Evolutionary conservation across 1,140 invertebrate genomes (phyloP).

Genomic region (Anoplophora glabripennis): DNA sequence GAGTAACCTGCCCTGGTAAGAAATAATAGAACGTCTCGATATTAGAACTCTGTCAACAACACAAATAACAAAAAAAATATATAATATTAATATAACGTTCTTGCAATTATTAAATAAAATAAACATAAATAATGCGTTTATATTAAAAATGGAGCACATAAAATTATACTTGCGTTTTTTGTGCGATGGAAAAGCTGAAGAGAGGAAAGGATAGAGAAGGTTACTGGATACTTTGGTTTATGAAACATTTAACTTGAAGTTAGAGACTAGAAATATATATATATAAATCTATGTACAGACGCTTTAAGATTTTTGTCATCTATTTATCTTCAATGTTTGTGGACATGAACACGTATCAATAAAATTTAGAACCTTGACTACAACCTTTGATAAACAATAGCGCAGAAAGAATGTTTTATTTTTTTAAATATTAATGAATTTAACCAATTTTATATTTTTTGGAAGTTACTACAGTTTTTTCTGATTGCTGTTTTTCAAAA

Average conservation of each 20-base stretch:
- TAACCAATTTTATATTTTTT: no score
- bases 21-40: constrained; percentile 11
- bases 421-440: no score
- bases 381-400: no score
- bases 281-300: no score
- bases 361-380: no score
- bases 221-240: constrained; percentile 26
- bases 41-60: constrained; percentile 23
- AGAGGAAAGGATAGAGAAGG: constrained; percentile 14
- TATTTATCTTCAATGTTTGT: no score
- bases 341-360: no score
- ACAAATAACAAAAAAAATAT: constrained; percentile 31
- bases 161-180: constrained; percentile 35
- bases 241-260: background rate
- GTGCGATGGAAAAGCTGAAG: constrained; percentile 33
- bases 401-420: no score
- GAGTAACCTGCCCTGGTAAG: background rate
- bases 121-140: constrained; percentile 4
- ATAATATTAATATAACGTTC: constrained; percentile 20
- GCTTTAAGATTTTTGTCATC: no score
- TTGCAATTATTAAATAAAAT: constrained; percentile 9
- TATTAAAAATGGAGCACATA: constrained; percentile 14
- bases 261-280: no score
- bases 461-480: no score
- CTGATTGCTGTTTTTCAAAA: no score